These are phyloP conservation scores for Bombus polaris DNA, from an alignment of 1,140 invertebrate species.

Conservation along the genomic window DNA sequence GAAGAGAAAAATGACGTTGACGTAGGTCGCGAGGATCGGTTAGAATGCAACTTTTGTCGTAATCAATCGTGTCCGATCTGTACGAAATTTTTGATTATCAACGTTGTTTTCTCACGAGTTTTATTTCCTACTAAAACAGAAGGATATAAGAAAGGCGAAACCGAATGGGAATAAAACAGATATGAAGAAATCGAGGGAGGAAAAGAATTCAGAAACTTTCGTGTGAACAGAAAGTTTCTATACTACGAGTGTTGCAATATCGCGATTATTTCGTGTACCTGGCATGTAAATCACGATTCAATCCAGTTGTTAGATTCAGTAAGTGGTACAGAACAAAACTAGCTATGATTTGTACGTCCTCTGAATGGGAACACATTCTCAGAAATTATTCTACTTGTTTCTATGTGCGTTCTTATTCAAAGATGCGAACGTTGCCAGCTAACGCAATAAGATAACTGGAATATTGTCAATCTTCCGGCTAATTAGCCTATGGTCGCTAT, in stretches of 20 bases:
- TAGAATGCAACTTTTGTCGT: too few relatives aligned
- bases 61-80: too few relatives aligned
- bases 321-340: not conserved
- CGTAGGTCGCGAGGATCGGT: not conserved
- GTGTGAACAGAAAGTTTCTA: not conserved
- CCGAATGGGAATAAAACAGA: not conserved
- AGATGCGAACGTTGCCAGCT: not conserved
- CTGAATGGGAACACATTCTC: not conserved
- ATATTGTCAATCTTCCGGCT: not conserved
- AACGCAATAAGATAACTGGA: not conserved
- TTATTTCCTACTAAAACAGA: not conserved
- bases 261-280: not conserved
- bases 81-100: too few relatives aligned
- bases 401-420: not conserved
- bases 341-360: not conserved
- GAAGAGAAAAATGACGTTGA: not conserved
- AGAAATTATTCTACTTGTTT: not conserved
- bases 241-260: not conserved
- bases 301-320: not conserved
- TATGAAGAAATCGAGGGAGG: not conserved
- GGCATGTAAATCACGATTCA: constrained; percentile 13
- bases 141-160: not conserved
- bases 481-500: not conserved
- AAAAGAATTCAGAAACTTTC: not conserved
- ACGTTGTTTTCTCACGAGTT: not conserved